phyloP scores from a whole-genome alignment of 2,888 invertebrate genomes.

The Yponomeuta evonymella region DNA sequence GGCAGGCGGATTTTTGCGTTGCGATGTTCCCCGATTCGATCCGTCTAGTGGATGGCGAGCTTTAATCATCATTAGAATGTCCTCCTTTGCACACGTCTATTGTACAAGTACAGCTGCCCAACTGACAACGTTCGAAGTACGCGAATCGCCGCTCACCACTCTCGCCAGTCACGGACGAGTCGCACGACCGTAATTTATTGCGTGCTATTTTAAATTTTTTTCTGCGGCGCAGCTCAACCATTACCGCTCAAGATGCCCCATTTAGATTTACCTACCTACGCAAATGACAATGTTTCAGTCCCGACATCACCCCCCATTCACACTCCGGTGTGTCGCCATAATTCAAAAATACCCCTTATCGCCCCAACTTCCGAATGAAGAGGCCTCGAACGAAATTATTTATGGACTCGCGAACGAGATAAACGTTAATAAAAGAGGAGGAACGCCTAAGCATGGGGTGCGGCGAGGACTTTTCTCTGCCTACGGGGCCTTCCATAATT shows the following conservation, averaged over 20 bases:
- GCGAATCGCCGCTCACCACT: no score
- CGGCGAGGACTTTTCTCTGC: neutral
- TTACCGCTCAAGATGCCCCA: neutral
- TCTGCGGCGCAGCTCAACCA: no score
- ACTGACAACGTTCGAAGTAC: no score
- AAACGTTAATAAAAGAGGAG: constrained; percentile 20
- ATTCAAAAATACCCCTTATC: constrained; percentile 21
- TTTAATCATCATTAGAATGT: no score
- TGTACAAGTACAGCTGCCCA: no score
- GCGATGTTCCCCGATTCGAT: no score
- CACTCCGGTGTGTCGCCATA: constrained; percentile 18
- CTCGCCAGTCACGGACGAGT: no score
- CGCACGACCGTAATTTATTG: no score
- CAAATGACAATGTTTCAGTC: neutral
- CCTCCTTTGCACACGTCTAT: no score
- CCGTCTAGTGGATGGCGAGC: no score
- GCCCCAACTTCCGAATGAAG: constrained; percentile 7
- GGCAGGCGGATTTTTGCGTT: no score
- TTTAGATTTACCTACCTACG: constrained; percentile 1
- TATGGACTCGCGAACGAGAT: constrained; percentile 22
- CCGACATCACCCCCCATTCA: constrained; percentile 4
- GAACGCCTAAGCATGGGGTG: neutral
- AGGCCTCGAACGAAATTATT: constrained; percentile 20
- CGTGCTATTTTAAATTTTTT: no score
- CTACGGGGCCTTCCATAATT: neutral